Conservation (phyloP, 2,888 invertebrate species). For the Sminthurinus aureus region DNA sequence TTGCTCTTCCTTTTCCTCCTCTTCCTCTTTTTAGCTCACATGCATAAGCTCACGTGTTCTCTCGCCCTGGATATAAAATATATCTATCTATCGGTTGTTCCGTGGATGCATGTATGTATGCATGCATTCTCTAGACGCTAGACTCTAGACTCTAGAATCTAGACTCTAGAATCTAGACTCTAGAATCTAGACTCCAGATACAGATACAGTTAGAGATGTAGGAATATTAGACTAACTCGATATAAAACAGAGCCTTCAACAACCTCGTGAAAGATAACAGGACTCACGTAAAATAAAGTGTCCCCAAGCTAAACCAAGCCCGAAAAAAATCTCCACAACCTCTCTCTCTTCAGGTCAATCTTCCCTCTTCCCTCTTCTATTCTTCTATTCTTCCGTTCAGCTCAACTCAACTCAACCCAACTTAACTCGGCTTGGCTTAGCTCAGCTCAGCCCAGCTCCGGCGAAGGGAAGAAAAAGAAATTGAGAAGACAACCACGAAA, state of each 20-base stretch:
- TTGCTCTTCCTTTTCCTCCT: too few relatives aligned
- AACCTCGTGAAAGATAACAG: conserved; percentile 24
- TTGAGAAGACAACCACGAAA: neutral
- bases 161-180: too few relatives aligned
- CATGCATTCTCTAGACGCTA: too few relatives aligned
- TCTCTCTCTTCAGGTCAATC: neutral
- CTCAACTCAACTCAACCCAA: neutral
- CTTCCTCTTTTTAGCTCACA: neutral
- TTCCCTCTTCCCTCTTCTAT: conserved; percentile 4
- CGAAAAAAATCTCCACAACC: conserved; percentile 8
- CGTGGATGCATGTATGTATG: too few relatives aligned
- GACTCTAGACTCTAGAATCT: too few relatives aligned
- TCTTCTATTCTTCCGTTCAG: neutral
- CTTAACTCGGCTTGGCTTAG: neutral
- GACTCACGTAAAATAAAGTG: neutral
- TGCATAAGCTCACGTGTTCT: neutral
- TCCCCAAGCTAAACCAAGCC: conserved; percentile 8
- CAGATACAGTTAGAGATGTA: too few relatives aligned
- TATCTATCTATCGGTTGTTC: too few relatives aligned
- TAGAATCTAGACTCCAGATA: too few relatives aligned
- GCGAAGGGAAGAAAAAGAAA: neutral
- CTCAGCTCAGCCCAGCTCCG: neutral
- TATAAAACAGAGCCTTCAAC: conserved; percentile 41
- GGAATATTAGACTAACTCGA: conserved; percentile 11
- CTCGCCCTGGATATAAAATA: too few relatives aligned